Base-by-base conservation (phyloP, 2,888 invertebrate genomes). In the Notodonta dromedarius region DNA sequence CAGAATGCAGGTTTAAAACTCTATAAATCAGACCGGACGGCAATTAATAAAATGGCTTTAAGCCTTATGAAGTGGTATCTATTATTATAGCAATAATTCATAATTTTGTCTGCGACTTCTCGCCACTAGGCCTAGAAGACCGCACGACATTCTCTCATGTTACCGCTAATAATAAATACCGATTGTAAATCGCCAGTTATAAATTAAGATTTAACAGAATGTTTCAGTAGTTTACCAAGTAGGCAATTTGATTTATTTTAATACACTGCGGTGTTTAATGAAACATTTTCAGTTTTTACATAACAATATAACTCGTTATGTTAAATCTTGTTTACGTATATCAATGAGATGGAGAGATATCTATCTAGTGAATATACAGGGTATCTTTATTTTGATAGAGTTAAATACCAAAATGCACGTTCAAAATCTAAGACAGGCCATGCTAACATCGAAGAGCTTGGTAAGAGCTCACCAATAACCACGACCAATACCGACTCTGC, bases 11-110 rank as follows among this genome's bases (percentile, higher is more conserved):
- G 60, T 59, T 59, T 71, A 65, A 61, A 24, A 62, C 50, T 59
- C 60, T 67, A 74, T 79, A 75, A 75, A 76, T 78, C 70, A 73
- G 64, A 61, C 59, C 44, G 58, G 13, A 7, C 46, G 51, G 64
- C 65, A 70, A 73, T 73, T 76, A 77, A 74, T 74, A 74, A 76
- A 73, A 70, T 65, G 58, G 60, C 71, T 67, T 59, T 62, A 65
- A 58, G 61, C 63, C 40, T 62, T 56, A 68, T 66, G 62, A 70
- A 64, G 63, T 56, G 40, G 62, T n/a, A n/a, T 2, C 24, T 24
- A 24, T 24, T 62, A 74, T 73, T 74, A 77, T 62, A 66, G 73
- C 71, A 69, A 77, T 79, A 78, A 79, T 67, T 78, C 75, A 77
- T 76, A 75, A 79, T 77, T 74, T 73, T 65, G 71, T 69, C 65